These are phyloP conservation scores for Drosophila subpulchrella DNA, from an alignment of 1,140 invertebrate species.

Conservation along the genomic window DNA sequence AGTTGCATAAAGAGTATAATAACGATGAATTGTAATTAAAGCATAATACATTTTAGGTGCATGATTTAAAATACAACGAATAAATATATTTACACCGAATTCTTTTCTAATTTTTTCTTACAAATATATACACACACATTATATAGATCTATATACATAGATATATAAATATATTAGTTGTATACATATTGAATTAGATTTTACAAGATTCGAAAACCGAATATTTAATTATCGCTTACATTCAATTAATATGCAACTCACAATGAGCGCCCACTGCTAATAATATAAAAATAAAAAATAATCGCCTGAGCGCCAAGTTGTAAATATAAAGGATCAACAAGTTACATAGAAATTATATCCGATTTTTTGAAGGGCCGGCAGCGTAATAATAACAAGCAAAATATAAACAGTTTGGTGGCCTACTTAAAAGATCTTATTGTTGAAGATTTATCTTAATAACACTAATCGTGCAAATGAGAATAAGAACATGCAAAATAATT, in stretches of 20 bases:
- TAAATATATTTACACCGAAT: constrained; percentile 79
- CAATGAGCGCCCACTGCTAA: constrained; percentile 63
- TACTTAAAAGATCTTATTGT: constrained; percentile 76
- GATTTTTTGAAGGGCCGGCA: constrained; percentile 62
- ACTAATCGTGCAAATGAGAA: constrained; percentile 73
- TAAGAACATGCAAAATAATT: constrained; percentile 75
- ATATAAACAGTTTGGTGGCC: constrained; percentile 55
- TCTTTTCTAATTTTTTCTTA: constrained; percentile 76
- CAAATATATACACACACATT: constrained; percentile 69
- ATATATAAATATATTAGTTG: constrained; percentile 62
- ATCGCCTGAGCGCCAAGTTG: constrained; percentile 49
- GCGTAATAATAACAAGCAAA: constrained; percentile 43
- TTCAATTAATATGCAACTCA: constrained; percentile 74
- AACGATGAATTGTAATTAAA: constrained; percentile 66
- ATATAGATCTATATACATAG: constrained; percentile 54
- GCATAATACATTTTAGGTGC: constrained; percentile 60
- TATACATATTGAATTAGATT: constrained; percentile 77
- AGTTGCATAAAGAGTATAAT: constrained; percentile 69
- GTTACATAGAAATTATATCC: constrained; percentile 60
- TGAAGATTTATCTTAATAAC: constrained; percentile 78
- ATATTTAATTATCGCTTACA: constrained; percentile 76
- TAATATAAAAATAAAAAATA: constrained; percentile 14
- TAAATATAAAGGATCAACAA: constrained; percentile 72
- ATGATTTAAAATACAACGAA: constrained; percentile 83
- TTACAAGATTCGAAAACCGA: constrained; percentile 59